Evolutionary conservation across 1,140 invertebrate genomes (phyloP).

Genomic region (Euura lappo): DNA sequence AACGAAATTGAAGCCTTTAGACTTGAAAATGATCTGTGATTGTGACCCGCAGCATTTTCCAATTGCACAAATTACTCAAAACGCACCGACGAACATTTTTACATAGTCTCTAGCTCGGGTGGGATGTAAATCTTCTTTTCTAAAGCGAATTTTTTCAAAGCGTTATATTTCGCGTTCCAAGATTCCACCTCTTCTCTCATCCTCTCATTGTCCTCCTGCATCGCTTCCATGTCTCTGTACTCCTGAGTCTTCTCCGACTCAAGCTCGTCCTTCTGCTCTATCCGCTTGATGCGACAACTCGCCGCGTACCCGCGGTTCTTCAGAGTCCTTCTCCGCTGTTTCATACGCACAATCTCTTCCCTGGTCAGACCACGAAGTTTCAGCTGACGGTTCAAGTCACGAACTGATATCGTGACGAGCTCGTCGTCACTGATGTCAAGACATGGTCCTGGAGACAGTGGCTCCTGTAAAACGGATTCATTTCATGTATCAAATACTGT

Average conservation of each 20-base stretch:
- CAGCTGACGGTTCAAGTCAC: slow-evolving; percentile 87
- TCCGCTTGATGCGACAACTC: slow-evolving; percentile 89
- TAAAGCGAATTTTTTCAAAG: slow-evolving; percentile 82
- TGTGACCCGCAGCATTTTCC: too few relatives aligned
- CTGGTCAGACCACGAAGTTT: slow-evolving; percentile 84
- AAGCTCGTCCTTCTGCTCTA: slow-evolving; percentile 91
- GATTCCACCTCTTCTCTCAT: slow-evolving; percentile 81
- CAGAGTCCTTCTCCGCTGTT: slow-evolving; percentile 85
- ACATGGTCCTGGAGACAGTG: slow-evolving; percentile 81
- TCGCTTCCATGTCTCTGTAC: slow-evolving; percentile 83
- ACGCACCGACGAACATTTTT: slow-evolving; percentile 15
- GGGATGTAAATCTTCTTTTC: slow-evolving; percentile 85
- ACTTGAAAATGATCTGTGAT: too few relatives aligned
- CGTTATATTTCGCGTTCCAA: slow-evolving; percentile 82
- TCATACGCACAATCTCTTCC: slow-evolving; percentile 91
- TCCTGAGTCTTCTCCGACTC: slow-evolving; percentile 89
- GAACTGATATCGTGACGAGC: slow-evolving; percentile 86
- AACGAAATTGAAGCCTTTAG: too few relatives aligned
- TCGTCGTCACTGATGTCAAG: slow-evolving; percentile 91
- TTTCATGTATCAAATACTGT: too few relatives aligned
- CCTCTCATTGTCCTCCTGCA: slow-evolving; percentile 79
- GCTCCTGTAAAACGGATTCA: slow-evolving; percentile 63
- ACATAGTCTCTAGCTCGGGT: slow-evolving; percentile 72
- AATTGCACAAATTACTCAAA: too few relatives aligned
- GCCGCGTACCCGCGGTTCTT: slow-evolving; percentile 95